These are phyloP conservation scores for Mizuhopecten yessoensis DNA, from an alignment of 1,140 invertebrate genomes.

Conservation along the genomic window DNA sequence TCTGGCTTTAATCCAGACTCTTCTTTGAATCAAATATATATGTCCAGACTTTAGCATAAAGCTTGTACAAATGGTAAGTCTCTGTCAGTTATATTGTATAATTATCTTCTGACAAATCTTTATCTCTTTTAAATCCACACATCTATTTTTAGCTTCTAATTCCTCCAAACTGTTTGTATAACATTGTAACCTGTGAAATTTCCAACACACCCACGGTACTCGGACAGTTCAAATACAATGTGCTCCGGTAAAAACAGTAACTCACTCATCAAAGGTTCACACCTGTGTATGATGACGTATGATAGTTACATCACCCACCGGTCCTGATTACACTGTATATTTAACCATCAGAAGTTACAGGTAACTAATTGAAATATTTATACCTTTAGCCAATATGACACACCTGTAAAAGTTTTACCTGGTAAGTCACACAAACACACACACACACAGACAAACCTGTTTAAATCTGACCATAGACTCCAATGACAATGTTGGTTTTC, in stretches of 20 bases:
- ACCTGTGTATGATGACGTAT: neutral
- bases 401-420: neutral
- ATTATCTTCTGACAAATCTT: neutral
- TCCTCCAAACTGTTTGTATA: neutral
- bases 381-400: neutral
- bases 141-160: conserved; percentile 15
- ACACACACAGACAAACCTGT: neutral
- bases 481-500: neutral
- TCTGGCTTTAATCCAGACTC: neutral
- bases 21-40: neutral
- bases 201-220: conserved; percentile 3
- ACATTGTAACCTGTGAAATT: neutral
- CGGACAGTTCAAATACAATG: neutral
- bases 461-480: neutral
- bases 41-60: neutral
- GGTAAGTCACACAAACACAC: too few relatives aligned
- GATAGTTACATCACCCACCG: neutral
- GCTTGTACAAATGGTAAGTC: neutral
- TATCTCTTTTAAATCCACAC: neutral
- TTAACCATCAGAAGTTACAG: neutral
- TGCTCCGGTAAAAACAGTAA: neutral
- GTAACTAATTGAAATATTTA: conserved; percentile 34
- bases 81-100: neutral
- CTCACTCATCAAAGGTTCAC: neutral
- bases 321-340: neutral